phyloP scores from a whole-genome alignment of 2,113 vertebrate genomes.

The Indicator maculatus region DNA sequence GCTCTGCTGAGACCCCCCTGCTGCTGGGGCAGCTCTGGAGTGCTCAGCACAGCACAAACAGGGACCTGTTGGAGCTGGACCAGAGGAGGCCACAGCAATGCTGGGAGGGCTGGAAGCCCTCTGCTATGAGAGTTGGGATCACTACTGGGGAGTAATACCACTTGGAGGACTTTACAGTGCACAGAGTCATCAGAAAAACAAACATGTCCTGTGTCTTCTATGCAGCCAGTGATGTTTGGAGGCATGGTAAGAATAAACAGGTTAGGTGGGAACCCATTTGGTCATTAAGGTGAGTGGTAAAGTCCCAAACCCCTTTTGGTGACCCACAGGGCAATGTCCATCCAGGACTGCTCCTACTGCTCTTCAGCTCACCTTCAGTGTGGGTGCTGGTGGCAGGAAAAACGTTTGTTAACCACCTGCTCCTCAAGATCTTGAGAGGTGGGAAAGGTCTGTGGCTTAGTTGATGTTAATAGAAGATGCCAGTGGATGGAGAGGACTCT shows the following conservation, averaged over 20 bases:
- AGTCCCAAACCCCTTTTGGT: neutral
- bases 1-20: no score
- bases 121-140: no score
- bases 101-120: no score
- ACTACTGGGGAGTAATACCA: neutral
- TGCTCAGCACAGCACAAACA: no score
- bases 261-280: neutral
- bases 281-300: neutral
- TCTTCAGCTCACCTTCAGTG: neutral
- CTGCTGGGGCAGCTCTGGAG: no score
- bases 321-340: rapidly evolving
- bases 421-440: neutral
- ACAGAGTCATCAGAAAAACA: neutral
- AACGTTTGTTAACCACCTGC: neutral
- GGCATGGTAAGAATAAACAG: neutral
- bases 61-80: no score
- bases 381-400: neutral
- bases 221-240: neutral
- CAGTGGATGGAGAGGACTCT: neutral
- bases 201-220: neutral
- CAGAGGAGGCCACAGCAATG: no score
- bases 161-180: neutral
- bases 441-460: slow-evolving; percentile 4
- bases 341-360: neutral
- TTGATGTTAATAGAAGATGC: slow-evolving; percentile 18